Conservation (phyloP, 2,113 vertebrate species). For the Burhinus oedicnemus region DNA sequence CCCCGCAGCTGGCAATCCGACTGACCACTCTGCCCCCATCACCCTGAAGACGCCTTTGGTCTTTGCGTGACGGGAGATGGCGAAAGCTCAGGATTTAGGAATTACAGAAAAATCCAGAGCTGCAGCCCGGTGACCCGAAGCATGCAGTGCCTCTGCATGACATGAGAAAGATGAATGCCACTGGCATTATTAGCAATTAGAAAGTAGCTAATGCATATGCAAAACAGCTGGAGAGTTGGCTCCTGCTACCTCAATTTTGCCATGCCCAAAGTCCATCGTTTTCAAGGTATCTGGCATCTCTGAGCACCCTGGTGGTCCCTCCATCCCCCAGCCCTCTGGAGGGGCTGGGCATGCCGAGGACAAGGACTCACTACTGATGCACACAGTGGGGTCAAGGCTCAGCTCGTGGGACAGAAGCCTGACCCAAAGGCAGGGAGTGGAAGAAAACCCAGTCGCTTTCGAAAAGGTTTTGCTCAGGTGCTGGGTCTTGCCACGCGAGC, state of each 20-base stretch:
- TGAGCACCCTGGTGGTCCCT: background rate
- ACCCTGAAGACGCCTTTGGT: fast-evolving
- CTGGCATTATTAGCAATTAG: fast-evolving
- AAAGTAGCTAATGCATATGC: fast-evolving
- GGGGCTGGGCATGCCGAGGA: fast-evolving
- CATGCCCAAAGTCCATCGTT: background rate
- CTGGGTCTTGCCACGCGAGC: fast-evolving
- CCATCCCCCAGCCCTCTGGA: no score
- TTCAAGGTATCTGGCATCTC: fast-evolving
- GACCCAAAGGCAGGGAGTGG: background rate
- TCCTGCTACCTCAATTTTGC: background rate
- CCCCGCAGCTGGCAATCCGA: background rate
- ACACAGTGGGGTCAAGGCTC: background rate
- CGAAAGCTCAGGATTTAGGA: background rate
- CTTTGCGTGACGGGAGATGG: fast-evolving
- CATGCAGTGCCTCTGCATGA: fast-evolving
- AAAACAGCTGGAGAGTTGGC: fast-evolving
- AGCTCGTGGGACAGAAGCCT: background rate
- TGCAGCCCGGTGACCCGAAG: background rate
- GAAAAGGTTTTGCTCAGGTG: background rate
- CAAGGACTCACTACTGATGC: background rate
- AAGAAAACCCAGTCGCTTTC: background rate
- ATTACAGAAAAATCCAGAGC: background rate
- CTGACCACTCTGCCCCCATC: background rate
- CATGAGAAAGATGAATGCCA: fast-evolving